Percentiles rank a stretch among this genome's conserved stretches.
These are phyloP conservation scores for Arvicanthis niloticus DNA, from an alignment of 2,113 vertebrate species.

Conservation along the genomic window DNA sequence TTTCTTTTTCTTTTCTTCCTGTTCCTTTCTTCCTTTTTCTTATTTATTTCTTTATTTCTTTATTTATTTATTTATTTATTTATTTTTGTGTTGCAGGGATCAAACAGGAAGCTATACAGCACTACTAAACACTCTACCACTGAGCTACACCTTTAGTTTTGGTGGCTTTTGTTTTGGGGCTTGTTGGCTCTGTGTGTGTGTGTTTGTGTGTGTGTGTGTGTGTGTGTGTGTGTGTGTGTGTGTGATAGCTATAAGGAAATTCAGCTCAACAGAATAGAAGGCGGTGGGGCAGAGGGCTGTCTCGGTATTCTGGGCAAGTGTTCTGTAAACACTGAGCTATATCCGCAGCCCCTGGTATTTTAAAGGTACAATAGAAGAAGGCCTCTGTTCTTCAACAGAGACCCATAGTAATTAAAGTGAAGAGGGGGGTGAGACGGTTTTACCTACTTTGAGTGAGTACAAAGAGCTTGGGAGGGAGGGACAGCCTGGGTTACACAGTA, in stretches of 20 bases:
- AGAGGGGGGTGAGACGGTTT: background rate
- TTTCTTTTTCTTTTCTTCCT: background rate
- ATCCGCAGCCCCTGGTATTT: background rate
- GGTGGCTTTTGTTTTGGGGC: background rate
- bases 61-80: background rate
- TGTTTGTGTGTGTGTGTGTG: background rate
- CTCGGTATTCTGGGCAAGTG: background rate
- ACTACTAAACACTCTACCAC: background rate
- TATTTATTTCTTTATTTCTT: no score
- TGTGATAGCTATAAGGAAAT: constrained; percentile 26
- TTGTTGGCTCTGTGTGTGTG: background rate
- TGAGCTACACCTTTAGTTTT: background rate
- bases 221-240: background rate
- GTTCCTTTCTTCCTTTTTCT: no score
- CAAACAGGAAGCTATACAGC: background rate
- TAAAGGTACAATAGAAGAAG: background rate
- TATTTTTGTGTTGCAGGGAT: background rate
- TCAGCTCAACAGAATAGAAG: background rate
- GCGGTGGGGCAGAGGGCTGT: background rate
- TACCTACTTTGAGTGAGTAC: background rate
- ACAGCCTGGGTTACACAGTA: background rate
- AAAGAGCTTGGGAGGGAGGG: background rate
- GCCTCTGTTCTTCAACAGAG: background rate
- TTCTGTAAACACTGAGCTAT: background rate
- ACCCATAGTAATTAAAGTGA: background rate